Percentiles rank a stretch among this genome's conserved stretches.
phyloP scores from a whole-genome alignment of 2,113 vertebrate species.

The Carassius gibelio region DNA sequence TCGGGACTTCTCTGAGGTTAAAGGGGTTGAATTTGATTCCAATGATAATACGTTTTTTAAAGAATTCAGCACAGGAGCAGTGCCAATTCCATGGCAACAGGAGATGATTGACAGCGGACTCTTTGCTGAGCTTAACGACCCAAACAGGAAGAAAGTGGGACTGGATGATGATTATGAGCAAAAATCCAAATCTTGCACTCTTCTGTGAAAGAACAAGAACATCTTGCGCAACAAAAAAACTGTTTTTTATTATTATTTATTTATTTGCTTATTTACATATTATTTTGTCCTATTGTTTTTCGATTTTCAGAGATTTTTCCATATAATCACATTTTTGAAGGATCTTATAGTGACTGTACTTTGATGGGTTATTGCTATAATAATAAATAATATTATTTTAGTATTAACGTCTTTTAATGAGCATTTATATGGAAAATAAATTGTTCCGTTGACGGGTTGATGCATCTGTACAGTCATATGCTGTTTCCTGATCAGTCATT shows the following conservation, averaged over 20 bases:
- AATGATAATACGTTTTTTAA: slow-evolving; percentile 83
- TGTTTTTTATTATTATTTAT: neutral
- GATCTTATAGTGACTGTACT: neutral
- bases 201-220: slow-evolving; percentile 70
- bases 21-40: slow-evolving; percentile 75
- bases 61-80: slow-evolving; percentile 83
- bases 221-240: neutral
- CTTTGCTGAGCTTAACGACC: slow-evolving; percentile 83
- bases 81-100: slow-evolving; percentile 82
- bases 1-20: slow-evolving; percentile 77
- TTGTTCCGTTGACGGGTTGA: too few relatives aligned
- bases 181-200: slow-evolving; percentile 78
- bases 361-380: neutral
- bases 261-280: neutral
- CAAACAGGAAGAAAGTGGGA: slow-evolving; percentile 48
- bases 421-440: neutral
- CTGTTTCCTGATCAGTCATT: neutral
- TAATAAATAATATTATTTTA: neutral
- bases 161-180: slow-evolving; percentile 45
- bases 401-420: neutral
- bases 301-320: neutral
- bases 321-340: neutral
- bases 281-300: neutral
- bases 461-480: neutral
- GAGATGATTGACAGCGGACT: slow-evolving; percentile 85